These are phyloP conservation scores for Aradophagus sp. DNA, from an alignment of 1,140 invertebrate species.

Conservation along the genomic window DNA sequence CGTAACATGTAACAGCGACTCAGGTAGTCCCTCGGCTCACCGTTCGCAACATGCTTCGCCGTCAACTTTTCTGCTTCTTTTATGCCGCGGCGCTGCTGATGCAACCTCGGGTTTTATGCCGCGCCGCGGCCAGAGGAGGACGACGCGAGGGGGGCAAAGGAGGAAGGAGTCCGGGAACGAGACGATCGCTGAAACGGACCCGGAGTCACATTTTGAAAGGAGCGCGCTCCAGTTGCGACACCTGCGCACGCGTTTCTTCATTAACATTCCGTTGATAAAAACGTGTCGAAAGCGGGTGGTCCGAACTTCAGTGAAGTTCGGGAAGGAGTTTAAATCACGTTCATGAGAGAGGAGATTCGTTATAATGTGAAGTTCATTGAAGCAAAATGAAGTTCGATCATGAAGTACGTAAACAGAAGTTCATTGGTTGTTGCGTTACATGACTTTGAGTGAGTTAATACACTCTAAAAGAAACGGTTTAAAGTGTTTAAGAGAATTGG, in stretches of 20 bases:
- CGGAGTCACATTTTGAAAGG: conserved; percentile 29
- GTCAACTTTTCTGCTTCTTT: conserved; percentile 49
- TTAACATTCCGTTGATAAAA: conserved; percentile 39
- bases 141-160: neutral
- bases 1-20: conserved; percentile 41
- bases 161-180: conserved; percentile 5
- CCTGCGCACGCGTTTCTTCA: conserved; percentile 28
- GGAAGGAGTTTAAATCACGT: no score
- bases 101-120: conserved; percentile 28
- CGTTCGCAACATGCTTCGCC: conserved; percentile 39
- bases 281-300: neutral
- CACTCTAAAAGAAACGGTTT: no score
- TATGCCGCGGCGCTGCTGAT: conserved; percentile 30
- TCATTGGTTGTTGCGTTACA: no score
- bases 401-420: no score
- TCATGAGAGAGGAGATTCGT: no score
- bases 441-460: neutral
- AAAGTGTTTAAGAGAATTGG: no score
- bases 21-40: conserved; percentile 33
- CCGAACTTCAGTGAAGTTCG: no score
- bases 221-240: conserved; percentile 37
- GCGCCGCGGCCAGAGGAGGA: conserved; percentile 5
- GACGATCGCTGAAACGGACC: conserved; percentile 19
- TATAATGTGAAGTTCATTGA: no score
- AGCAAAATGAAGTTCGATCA: no score